Base-by-base conservation (phyloP, 92 coral and sea anemone species). In the Siderastrea radians region DNA sequence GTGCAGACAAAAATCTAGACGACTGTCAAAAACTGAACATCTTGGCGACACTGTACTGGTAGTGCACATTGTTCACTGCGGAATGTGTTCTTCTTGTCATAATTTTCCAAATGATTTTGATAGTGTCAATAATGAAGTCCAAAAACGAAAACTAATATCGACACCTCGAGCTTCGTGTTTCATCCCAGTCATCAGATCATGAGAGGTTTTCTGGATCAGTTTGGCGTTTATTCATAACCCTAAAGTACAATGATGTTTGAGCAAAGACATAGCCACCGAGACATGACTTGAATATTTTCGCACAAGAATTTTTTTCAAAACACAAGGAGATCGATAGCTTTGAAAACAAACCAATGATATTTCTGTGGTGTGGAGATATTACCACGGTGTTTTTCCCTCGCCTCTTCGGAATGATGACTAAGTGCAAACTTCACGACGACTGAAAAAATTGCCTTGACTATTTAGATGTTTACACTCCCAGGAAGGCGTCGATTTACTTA, bases 331-430 rank as follows among this genome's bases (percentile, higher is more conserved):
- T 68, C 49, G 70, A 15, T 49, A 71, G 13, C 52, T 71, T 72
- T 71, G 87, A 79, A 83, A 73, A 73, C 79, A 83, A 47, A 26
- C 67, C 67, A 72, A 71, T 73, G 48, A 55, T 26, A 19, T 57
- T 47, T 64, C 49, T 74, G 87, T 64, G 79, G 87, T 83, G 61
- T 16, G 51, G 44, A 52, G 49, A 6, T n/a, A 47, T 43, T 16
- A 55, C 86, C 78, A 46, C 84, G 55, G 70, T 47, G 26, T 57
- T 68, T 82, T 80, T 51, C 19, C 38, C 38, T 17, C 78, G 55
- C 71, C 64, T 77, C 15, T 52, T 68, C 86, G 86, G 77, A 7
- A 54, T 43, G 16, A 8, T 44, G 54, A 47, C 69, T 46, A 59
- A 83, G 47, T 5, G 57, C 60, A 26, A 26, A 7, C 11, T 26